A percentile compares a stretch with the other conserved stretches of the same genome.
Conservation (phyloP, 1,140 invertebrate species). For the Drosophila equinoxialis region DNA sequence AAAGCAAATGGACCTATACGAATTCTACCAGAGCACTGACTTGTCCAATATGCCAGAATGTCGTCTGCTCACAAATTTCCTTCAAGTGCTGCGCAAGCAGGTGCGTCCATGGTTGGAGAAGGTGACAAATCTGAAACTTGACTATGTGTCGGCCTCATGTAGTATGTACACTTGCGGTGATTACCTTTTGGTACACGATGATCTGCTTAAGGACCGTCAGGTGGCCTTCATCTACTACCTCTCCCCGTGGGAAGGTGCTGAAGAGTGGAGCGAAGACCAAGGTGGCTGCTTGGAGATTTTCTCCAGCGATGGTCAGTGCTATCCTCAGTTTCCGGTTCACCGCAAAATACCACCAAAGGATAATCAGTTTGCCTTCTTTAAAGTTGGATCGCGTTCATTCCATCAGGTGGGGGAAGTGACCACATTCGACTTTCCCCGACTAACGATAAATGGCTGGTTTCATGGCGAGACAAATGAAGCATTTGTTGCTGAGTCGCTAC, state of each 20-base stretch:
- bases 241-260: conserved; percentile 84
- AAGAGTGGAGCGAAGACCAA: conserved; percentile 85
- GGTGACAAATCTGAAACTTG: conserved; percentile 86
- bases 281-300: conserved; percentile 88
- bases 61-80: conserved; percentile 77
- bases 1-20: conserved; percentile 88
- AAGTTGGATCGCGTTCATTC: conserved; percentile 84
- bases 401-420: conserved; percentile 87
- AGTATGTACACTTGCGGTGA: conserved; percentile 89
- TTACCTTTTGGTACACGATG: conserved; percentile 89
- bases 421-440: conserved; percentile 85
- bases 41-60: conserved; percentile 84
- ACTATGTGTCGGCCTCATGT: conserved; percentile 88
- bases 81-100: conserved; percentile 68
- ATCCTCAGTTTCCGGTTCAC: conserved; percentile 84
- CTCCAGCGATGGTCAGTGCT: conserved; percentile 84
- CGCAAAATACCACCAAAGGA: conserved; percentile 86
- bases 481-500: conserved; percentile 62
- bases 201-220: conserved; percentile 87
- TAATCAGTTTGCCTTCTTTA: conserved; percentile 89
- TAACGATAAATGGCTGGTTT: conserved; percentile 91
- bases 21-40: conserved; percentile 88
- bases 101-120: conserved; percentile 84
- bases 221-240: conserved; percentile 90
- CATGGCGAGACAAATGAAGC: conserved; percentile 85